Evolutionary conservation across 2,113 vertebrate species (phyloP), one percentile per base, ranked within the genome.

Genomic region (Drymodes brunneopygia): DNA sequence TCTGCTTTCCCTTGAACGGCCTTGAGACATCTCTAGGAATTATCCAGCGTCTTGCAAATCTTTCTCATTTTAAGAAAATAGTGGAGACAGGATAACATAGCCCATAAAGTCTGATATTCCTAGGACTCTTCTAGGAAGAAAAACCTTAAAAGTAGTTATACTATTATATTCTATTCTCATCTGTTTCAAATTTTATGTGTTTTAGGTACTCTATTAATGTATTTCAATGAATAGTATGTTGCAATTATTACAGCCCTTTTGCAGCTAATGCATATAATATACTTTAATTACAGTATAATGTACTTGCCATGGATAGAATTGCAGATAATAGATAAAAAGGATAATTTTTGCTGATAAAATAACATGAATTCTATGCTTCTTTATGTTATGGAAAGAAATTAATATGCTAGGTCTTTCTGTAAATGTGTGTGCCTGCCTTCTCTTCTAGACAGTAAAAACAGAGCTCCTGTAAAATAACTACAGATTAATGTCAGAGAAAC

Each of bases 201-300:
- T 93, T 28, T 31, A 79, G 29, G n/a, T 54, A 56, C 19, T 81
- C 31, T 72, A 60, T 88, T 57, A 94, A 65, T 84, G 28, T 56
- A 83, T 94, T 91, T 92, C 66, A 94, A 5, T 85, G 90, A 94
- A 81, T 61, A 79, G 10, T 61, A 23, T 51, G 28, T 79, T 92
- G 53, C 91, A 95, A 90, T 86, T 2, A 94, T 74, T 85, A 54
- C 61, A 94, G n/a, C 31, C 42, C 19, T 93, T 84, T 94, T 54
- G 84, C 33, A 88, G 67, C 66, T 74, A 94, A 93, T 73, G 19
- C 70, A 64, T 95, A 67, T 21, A 60, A 58, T 96, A 57, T 73
- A 87, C 28, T 92, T 94, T 93, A 95, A 96, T 95, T 96, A 82
- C 54, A 78, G 66, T 94, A 65, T 85, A 89, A 58, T 50, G n/a